Evolutionary conservation across 2,888 invertebrate species (phyloP).

Genomic region (Craniophora ligustri): DNA sequence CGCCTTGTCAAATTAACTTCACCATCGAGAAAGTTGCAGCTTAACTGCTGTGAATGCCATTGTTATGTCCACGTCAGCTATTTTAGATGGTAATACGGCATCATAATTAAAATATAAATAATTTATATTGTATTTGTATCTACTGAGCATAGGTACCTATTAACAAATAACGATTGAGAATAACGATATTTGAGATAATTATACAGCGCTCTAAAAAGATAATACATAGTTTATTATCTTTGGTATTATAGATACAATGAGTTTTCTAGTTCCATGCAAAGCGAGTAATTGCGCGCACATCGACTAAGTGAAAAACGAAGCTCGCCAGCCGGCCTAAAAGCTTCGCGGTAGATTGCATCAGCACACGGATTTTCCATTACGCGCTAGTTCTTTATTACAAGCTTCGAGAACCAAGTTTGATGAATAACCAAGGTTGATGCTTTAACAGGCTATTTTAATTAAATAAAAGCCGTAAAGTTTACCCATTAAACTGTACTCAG

Average conservation of each 20-base stretch:
- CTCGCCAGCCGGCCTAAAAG: conserved; percentile 78
- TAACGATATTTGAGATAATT: no score
- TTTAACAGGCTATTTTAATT: conserved; percentile 57
- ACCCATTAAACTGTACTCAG: conserved; percentile 20
- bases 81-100: conserved; percentile 2
- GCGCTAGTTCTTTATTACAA: conserved; percentile 69
- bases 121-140: neutral
- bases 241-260: conserved; percentile 20
- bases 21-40: conserved; percentile 13
- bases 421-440: conserved; percentile 47
- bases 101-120: conserved; percentile 9
- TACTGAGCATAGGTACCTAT: no score
- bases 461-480: conserved; percentile 48
- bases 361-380: conserved; percentile 86
- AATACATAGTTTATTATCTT: conserved; percentile 14
- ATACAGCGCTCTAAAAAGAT: no score
- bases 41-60: conserved; percentile 21
- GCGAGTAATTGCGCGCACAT: conserved; percentile 75
- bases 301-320: conserved; percentile 80
- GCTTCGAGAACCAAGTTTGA: conserved; percentile 56
- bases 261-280: conserved; percentile 60
- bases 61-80: conserved; percentile 17
- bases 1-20: conserved; percentile 37
- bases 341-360: conserved; percentile 84
- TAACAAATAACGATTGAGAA: no score